Evolutionary conservation across 1,140 invertebrate species (phyloP), one percentile per base, ranked within the genome.

Genomic region (Papilio machaon): DNA sequence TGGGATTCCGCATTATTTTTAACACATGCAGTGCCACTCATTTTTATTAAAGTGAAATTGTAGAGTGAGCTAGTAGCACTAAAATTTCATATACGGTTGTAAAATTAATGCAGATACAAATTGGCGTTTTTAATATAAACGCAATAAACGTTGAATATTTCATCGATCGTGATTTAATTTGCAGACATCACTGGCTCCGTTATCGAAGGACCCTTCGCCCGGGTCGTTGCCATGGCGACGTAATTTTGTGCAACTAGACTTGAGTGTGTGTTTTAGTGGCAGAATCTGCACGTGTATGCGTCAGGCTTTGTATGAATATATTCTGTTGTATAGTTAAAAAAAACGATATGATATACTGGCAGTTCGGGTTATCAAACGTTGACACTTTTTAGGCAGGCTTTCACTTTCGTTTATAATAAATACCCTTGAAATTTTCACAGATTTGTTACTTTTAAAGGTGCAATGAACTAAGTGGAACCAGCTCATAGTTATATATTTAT

Each of bases 141-240:
- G 30, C 64, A 70, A 70, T 70, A 70, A 67, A 70, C 64, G 64
- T 17, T 70, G 64, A 35, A 70, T 5, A 35, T 67, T 67, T 70
- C 30, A 70, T 70, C 64, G 64, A 70, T 35, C 23, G 64, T 38
- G 30, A 35, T 70, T 70, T 70, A 35, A 70, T 70, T 70, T 35
- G 64, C 64, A 70, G 64, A 70, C 64, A 74, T 74, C 46, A 52
- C 46, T 52, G 74, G 43, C 43, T 49, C 11, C 46, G 46, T 49
- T 76, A 35, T 49, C 10, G 46, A n/a, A 76, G 46, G 46, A 10
- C 43, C 10, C 74, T 76, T 49, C 11, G 47, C 74, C 74, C 74
- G 47, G 74, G 47, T 19, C 19, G 74, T 76, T 30, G 47, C 23
- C 47, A 35, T 23, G 47, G 43, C 46, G 19, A 54, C 46, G 73